Evolutionary conservation across 2,888 invertebrate genomes (phyloP), one percentile per base, ranked within the genome.

Genomic region (Alentia gelatinosa): DNA sequence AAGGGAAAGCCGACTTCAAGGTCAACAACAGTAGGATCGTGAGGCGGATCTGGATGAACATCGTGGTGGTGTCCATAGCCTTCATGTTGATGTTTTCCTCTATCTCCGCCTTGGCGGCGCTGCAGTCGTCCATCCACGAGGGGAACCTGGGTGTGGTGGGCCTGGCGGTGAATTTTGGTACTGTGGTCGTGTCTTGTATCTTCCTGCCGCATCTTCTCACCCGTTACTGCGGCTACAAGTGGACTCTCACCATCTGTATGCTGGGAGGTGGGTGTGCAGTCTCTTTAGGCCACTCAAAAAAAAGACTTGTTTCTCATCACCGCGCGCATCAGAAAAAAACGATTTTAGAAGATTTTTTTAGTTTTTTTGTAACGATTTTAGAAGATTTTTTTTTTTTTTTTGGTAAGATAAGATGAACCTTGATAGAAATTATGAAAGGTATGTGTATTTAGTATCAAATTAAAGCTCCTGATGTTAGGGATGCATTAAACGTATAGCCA

Each of bases 191-290:
- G 42, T 98, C 98, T 92, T 99, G 98, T 96, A 98, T 99, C 96
- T 98, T 99, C 96, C 97, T 99, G 3, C 91, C 92, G 1, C 40
- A 90, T 35, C 12, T 92, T 0, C 26, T 79, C 7, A 84, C 91
- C 40, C 4, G 30, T 0, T 33, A 47, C 96, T 97, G 99, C 94
- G 98, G 98, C 91, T 98, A 98, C 93, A 99, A 99, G 96, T 98
- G 98, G 98, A 98, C 99, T 23, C 97, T 99, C 91, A 98, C 98
- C 94, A 96, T 98, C 92, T 98, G 98, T 91, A 98, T 99, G 97
- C 96, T 98, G 94, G 98, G 98, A 1, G 68, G 63, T 37, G 63
- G 15, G 47, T 50, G 39, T 39, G 4, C 26, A 7, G 47, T 19
- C 47, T 47, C 19, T 47, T 19, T 47, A 47, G 19, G 47, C 7